Percentiles rank a stretch among this genome's conserved stretches.
Conservation (phyloP, 2,888 invertebrate species). For the Byasa hedistus region DNA sequence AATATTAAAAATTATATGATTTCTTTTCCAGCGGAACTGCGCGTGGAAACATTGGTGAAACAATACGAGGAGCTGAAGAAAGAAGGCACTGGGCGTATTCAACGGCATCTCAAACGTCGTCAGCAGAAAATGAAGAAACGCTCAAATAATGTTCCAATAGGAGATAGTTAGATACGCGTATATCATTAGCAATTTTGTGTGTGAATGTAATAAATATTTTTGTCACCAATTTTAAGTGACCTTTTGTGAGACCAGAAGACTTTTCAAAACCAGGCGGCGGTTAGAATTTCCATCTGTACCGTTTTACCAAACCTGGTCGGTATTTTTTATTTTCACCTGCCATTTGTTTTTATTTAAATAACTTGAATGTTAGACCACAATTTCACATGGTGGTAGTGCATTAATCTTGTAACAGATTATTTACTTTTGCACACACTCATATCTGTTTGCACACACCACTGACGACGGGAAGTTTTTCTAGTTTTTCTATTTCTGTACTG, state of each 20-base stretch:
- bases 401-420: too few species aligned
- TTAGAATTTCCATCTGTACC: too few species aligned
- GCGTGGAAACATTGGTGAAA: constrained; percentile 85
- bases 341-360: too few species aligned
- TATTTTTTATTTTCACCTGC: too few species aligned
- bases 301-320: background rate
- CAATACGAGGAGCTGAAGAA: constrained; percentile 90
- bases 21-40: constrained; percentile 84
- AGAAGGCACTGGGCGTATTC: constrained; percentile 85
- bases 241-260: background rate
- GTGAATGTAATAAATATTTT: constrained; percentile 26
- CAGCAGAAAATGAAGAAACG: constrained; percentile 85
- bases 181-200: background rate
- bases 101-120: constrained; percentile 89
- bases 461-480: too few species aligned
- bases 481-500: too few species aligned
- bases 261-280: too few species aligned
- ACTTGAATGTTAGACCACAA: too few species aligned
- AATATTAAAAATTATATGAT: background rate
- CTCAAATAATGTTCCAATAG: constrained; percentile 60
- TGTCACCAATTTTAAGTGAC: background rate
- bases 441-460: too few species aligned
- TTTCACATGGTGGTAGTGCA: too few species aligned
- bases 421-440: too few species aligned
- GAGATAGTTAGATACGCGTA: constrained; percentile 40